Percentiles rank a stretch among this genome's conserved stretches.
These are phyloP conservation scores for Brachyistius frenatus DNA, from an alignment of 2,113 vertebrate genomes.

Conservation along the genomic window DNA sequence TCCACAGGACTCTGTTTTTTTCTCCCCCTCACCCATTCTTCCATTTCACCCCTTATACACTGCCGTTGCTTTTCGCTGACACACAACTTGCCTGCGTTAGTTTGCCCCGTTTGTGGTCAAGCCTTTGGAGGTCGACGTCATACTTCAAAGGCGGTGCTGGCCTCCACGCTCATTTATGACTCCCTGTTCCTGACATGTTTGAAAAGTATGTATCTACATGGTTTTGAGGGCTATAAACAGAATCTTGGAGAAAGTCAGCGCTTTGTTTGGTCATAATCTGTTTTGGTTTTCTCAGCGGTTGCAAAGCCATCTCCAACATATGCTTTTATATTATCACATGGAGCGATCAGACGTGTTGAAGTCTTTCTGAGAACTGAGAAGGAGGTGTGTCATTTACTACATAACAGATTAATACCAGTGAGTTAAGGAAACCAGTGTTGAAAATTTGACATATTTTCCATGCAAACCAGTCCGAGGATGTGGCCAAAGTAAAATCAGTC, in stretches of 20 bases:
- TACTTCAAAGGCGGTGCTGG: conserved; percentile 77
- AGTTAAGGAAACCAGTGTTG: conserved; percentile 21
- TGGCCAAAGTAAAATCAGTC: conserved; percentile 44
- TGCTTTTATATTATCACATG: conserved; percentile 53
- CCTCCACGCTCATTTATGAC: conserved; percentile 66
- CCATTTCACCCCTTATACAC: conserved; percentile 34
- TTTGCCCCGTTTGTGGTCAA: conserved; percentile 75
- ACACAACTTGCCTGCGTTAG: conserved; percentile 71
- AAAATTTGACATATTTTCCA: conserved; percentile 55
- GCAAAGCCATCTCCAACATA: conserved; percentile 49
- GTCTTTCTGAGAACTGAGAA: neutral
- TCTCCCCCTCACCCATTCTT: conserved; percentile 15
- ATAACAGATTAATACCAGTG: neutral
- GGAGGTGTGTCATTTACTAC: conserved; percentile 26
- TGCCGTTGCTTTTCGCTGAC: conserved; percentile 66
- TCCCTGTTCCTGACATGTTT: conserved; percentile 80
- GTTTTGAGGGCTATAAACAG: conserved; percentile 77
- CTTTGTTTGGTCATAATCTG: conserved; percentile 70
- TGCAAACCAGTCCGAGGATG: conserved; percentile 39
- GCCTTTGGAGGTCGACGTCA: conserved; percentile 76
- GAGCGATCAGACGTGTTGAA: conserved; percentile 41
- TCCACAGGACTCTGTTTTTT: conserved; percentile 42
- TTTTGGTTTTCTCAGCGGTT: conserved; percentile 59
- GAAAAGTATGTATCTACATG: conserved; percentile 80
- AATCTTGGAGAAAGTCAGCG: conserved; percentile 50